A percentile compares a stretch with the other conserved stretches of the same genome.
phyloP scores from a whole-genome alignment of 2,797 vertebrate genomes.

The Pterois miles region DNA sequence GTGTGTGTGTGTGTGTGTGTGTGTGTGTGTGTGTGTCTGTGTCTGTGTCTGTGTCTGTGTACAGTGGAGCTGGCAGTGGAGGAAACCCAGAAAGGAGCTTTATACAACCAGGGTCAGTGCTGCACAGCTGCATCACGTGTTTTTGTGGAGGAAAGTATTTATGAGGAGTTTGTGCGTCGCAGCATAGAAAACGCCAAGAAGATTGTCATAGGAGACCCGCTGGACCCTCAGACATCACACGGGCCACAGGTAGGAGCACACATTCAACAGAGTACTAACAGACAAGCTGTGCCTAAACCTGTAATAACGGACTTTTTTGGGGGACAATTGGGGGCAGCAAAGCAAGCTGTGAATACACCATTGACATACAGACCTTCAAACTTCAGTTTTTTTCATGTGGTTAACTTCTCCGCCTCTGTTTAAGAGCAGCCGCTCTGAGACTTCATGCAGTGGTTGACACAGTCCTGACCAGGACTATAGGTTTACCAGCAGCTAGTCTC shows the following conservation, averaged over 20 bases:
- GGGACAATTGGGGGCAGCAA: no score
- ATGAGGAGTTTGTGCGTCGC: constrained; percentile 90
- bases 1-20: background rate
- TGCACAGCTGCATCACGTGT: constrained; percentile 94
- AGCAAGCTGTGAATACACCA: background rate
- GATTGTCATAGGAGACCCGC: constrained; percentile 89
- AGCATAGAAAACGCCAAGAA: constrained; percentile 89
- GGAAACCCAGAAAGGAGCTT: constrained; percentile 93
- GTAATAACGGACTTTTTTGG: no score
- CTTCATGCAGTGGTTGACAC: no score
- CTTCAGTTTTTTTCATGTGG: background rate
- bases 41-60: constrained; percentile 17
- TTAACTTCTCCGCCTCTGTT: background rate
- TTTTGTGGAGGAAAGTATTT: constrained; percentile 92
- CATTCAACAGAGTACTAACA: background rate
- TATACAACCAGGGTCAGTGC: constrained; percentile 97
- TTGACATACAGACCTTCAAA: background rate
- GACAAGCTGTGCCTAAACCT: background rate
- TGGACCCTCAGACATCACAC: constrained; percentile 90
- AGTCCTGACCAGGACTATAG: no score
- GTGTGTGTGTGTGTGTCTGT: constrained; percentile 14
- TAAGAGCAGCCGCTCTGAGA: background rate
- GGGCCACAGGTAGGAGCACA: constrained; percentile 89
- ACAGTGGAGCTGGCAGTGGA: constrained; percentile 94
- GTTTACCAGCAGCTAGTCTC: no score